phyloP scores from a whole-genome alignment of 2,888 invertebrate species.

The Nemotelus pantherinus region DNA sequence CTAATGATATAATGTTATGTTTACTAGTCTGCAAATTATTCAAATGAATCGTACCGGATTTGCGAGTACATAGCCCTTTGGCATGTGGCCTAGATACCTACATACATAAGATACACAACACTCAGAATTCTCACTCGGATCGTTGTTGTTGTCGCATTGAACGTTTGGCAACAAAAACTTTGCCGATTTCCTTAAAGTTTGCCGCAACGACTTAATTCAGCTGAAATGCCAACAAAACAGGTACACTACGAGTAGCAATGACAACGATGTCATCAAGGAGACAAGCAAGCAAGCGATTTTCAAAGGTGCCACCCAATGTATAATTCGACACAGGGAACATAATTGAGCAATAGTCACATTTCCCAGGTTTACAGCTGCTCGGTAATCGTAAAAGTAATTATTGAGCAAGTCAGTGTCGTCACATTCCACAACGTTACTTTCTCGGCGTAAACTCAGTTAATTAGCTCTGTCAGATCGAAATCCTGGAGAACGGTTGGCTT shows the following conservation, averaged over 20 bases:
- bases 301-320: constrained; percentile 14
- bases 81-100: not conserved
- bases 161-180: no score
- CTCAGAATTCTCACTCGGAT: no score
- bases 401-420: constrained; percentile 42
- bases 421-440: constrained; percentile 30
- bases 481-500: not conserved
- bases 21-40: constrained; percentile 36
- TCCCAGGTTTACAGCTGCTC: constrained; percentile 34
- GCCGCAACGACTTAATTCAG: constrained; percentile 35
- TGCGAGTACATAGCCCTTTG: not conserved
- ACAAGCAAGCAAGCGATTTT: not conserved
- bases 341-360: constrained; percentile 44
- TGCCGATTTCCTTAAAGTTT: constrained; percentile 32
- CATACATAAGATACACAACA: no score
- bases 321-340: constrained; percentile 4
- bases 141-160: no score
- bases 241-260: not conserved
- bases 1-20: constrained; percentile 30
- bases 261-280: not conserved
- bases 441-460: constrained; percentile 42
- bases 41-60: constrained; percentile 1
- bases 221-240: constrained; percentile 5
- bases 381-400: constrained; percentile 44
- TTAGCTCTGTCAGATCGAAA: constrained; percentile 41